Conservation (phyloP, 1,140 invertebrate species). For the Drosophila navojoa region DNA sequence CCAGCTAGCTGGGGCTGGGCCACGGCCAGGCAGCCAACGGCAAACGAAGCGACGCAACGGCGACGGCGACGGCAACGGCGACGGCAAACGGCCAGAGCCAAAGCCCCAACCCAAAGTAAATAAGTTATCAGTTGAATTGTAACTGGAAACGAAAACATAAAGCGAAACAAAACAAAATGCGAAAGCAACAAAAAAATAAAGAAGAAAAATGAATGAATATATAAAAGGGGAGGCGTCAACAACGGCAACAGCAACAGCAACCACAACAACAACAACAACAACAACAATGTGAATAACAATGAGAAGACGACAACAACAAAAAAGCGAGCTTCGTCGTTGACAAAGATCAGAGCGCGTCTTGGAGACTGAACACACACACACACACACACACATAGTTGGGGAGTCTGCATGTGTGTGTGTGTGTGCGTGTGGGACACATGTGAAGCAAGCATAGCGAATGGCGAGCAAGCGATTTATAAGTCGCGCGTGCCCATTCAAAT, state of each 20-base stretch:
- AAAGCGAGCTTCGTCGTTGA: conserved; percentile 38
- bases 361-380: conserved; percentile 56
- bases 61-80: no score
- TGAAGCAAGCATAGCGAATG: conserved; percentile 59
- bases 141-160: conserved; percentile 54
- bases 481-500: conserved; percentile 59
- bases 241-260: conserved; percentile 30
- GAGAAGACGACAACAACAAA: conserved; percentile 27
- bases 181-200: conserved; percentile 10
- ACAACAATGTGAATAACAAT: conserved; percentile 34
- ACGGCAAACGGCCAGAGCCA: conserved; percentile 38
- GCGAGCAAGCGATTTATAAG: conserved; percentile 60
- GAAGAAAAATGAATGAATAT: conserved; percentile 55
- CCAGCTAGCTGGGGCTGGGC: conserved; percentile 43
- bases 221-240: conserved; percentile 80
- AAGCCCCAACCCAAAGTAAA: conserved; percentile 72
- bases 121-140: conserved; percentile 80
- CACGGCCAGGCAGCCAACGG: conserved; percentile 48
- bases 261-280: conserved; percentile 20
- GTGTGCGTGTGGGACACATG: conserved; percentile 36
- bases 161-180: conserved; percentile 5
- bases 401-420: conserved; percentile 15
- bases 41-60: conserved; percentile 5
- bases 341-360: conserved; percentile 72
- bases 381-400: not conserved